Percentiles rank a stretch among this genome's conserved stretches.
phyloP scores from a whole-genome alignment of 2,113 vertebrate species.

The Hyperopisus bebe region DNA sequence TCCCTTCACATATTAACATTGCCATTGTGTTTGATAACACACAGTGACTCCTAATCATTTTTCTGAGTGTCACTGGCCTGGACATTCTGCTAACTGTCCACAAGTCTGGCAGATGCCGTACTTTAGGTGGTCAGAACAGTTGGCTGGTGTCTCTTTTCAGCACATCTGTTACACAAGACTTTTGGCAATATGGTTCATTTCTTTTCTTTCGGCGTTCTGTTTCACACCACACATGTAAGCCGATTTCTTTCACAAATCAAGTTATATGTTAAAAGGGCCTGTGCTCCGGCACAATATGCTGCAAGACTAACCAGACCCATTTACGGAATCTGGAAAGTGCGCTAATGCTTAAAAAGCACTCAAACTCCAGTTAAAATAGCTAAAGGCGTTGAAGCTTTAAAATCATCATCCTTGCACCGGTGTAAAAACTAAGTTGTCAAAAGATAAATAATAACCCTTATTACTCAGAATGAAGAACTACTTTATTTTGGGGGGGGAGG shows the following conservation, averaged over 20 bases:
- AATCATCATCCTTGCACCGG: neutral
- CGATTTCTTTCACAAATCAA: slow-evolving; percentile 10
- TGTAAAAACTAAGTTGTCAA: neutral
- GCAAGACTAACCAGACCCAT: neutral
- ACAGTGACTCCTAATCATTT: slow-evolving; percentile 19
- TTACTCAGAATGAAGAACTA: neutral
- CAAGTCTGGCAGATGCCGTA: slow-evolving; percentile 75
- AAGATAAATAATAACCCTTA: neutral
- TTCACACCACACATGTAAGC: slow-evolving; percentile 37
- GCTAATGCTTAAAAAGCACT: neutral
- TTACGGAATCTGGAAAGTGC: neutral
- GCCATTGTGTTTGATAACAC: slow-evolving; percentile 32
- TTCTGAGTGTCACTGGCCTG: slow-evolving; percentile 49
- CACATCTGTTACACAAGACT: slow-evolving; percentile 76
- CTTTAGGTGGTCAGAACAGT: slow-evolving; percentile 73
- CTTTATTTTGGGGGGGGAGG: neutral
- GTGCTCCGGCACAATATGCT: neutral
- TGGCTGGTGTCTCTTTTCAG: slow-evolving; percentile 74
- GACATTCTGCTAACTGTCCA: slow-evolving; percentile 59
- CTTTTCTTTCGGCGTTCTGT: slow-evolving; percentile 21
- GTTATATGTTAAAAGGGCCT: neutral
- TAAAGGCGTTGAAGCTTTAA: neutral
- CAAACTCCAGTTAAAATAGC: neutral
- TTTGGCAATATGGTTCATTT: slow-evolving; percentile 61
- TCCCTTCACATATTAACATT: slow-evolving; percentile 19